These are phyloP conservation scores for Scortum barcoo DNA, from an alignment of 2,113 vertebrate genomes.

Conservation along the genomic window DNA sequence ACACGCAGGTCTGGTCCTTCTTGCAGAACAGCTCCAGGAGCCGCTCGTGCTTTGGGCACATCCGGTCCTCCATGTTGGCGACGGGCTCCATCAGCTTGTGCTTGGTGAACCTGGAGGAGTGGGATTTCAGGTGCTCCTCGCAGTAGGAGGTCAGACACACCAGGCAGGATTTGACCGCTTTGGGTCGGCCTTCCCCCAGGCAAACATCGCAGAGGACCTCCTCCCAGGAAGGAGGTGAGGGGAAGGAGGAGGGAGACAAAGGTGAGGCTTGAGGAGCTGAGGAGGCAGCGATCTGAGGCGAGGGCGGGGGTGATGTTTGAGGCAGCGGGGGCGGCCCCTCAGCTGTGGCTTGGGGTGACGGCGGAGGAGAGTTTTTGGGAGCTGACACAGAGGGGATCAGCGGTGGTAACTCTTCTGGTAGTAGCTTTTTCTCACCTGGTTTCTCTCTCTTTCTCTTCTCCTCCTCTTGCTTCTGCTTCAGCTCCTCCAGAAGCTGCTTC, in stretches of 20 bases:
- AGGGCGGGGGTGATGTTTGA: slow-evolving; percentile 47
- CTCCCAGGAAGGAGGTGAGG: slow-evolving; percentile 46
- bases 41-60: slow-evolving; percentile 84
- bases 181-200: slow-evolving; percentile 73
- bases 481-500: slow-evolving; percentile 63
- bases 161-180: slow-evolving; percentile 84
- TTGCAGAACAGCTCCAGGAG: slow-evolving; percentile 87
- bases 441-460: slow-evolving; percentile 41
- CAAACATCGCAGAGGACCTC: slow-evolving; percentile 87
- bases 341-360: slow-evolving; percentile 7
- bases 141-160: slow-evolving; percentile 88
- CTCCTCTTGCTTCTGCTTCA: slow-evolving; percentile 52
- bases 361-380: slow-evolving; percentile 23
- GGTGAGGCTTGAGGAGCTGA: slow-evolving; percentile 11
- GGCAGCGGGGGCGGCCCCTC: slow-evolving; percentile 3
- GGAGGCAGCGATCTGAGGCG: slow-evolving; percentile 42
- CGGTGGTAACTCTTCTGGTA: slow-evolving; percentile 47
- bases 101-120: slow-evolving; percentile 82
- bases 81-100: slow-evolving; percentile 86
- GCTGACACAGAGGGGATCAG: slow-evolving; percentile 47
- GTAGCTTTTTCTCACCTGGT: slow-evolving; percentile 24
- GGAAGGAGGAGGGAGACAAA: not conserved
- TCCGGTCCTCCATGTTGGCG: slow-evolving; percentile 84
- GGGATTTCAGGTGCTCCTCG: slow-evolving; percentile 84
- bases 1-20: slow-evolving; percentile 85